Base-by-base conservation (phyloP, 2,888 invertebrate genomes). In the Luffia ferchaultella region DNA sequence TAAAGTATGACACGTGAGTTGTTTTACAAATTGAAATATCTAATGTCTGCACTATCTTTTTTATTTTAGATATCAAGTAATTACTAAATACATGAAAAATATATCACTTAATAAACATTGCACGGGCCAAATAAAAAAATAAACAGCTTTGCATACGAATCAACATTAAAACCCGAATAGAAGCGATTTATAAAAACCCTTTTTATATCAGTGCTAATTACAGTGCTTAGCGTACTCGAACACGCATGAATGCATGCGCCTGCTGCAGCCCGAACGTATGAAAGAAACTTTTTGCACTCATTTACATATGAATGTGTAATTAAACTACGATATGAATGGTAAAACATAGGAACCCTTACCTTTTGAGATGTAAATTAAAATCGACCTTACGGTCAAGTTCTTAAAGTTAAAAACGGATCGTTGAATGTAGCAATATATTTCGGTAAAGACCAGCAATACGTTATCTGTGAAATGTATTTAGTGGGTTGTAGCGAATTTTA, bases 221-320 rank as follows among this genome's bases (percentile, higher is more conserved):
- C 72, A 73, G 68, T 69, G 65, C 70, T 65, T 69, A 69, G 67
- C 47, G 69, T 67, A 72, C 70, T 63, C 65, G 62, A 62, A 70
- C 72, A 77, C 72, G 77, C 73, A 77, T 76, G 73, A 73, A 74
- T 73, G 76, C 73, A 73, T 73, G 67, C 45, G 45, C 71, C 70
- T 68, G 64, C 70, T 67, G 65, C 49, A 17, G 45, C 47, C 50
- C 68, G 67, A 64, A 54, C 18, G 53, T 48, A 53, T 51, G 51
- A 53, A 53, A 62, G 73, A 68, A 71, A 75, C 76, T 79, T 75
- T 75, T 78, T 77, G 70, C 72, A 68, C 67, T 70, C 61, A 83
- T 83, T 82, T 79, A 70, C 80, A 82, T 83, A 76, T 80, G 79
- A 82, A 82, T 82, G 72, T 76, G 73, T 82, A 80, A 82, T 82